phyloP scores from a whole-genome alignment of 2,113 vertebrate genomes.

The Amphiprion percula region DNA sequence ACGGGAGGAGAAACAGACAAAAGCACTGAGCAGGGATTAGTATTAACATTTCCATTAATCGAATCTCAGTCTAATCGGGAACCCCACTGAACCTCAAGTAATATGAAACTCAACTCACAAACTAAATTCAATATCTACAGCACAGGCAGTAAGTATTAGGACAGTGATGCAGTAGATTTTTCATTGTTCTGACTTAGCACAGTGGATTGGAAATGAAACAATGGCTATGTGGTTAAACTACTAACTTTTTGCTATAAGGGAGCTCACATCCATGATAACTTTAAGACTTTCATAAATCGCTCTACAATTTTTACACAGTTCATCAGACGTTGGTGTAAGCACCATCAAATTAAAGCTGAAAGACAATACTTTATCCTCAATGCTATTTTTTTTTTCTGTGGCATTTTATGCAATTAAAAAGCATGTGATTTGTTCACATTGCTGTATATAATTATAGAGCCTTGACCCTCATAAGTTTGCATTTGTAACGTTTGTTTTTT shows the following conservation, averaged over 20 bases:
- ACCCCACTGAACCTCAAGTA: constrained; percentile 12
- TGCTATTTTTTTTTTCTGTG: neutral
- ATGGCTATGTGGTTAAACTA: neutral
- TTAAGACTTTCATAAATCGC: neutral
- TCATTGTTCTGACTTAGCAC: constrained; percentile 15
- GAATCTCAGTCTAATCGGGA: constrained; percentile 29
- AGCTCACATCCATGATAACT: neutral
- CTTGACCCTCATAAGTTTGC: neutral
- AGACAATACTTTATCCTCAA: neutral
- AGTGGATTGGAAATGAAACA: constrained; percentile 21
- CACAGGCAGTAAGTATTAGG: neutral
- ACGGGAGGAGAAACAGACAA: constrained; percentile 6
- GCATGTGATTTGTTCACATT: neutral
- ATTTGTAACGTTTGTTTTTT: too few relatives aligned
- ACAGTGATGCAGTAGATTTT: constrained; percentile 21
- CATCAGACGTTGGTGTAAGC: neutral
- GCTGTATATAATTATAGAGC: neutral
- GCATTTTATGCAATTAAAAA: neutral
- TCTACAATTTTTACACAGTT: neutral
- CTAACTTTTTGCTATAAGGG: constrained; percentile 1
- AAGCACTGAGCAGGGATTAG: constrained; percentile 33
- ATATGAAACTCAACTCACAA: constrained; percentile 14
- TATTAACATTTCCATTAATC: constrained; percentile 39
- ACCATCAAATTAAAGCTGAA: neutral
- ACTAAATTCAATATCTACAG: constrained; percentile 12